Evolutionary conservation across 1,140 invertebrate species (phyloP), one percentile per base, ranked within the genome.

Genomic region (Drosophila bocqueti): DNA sequence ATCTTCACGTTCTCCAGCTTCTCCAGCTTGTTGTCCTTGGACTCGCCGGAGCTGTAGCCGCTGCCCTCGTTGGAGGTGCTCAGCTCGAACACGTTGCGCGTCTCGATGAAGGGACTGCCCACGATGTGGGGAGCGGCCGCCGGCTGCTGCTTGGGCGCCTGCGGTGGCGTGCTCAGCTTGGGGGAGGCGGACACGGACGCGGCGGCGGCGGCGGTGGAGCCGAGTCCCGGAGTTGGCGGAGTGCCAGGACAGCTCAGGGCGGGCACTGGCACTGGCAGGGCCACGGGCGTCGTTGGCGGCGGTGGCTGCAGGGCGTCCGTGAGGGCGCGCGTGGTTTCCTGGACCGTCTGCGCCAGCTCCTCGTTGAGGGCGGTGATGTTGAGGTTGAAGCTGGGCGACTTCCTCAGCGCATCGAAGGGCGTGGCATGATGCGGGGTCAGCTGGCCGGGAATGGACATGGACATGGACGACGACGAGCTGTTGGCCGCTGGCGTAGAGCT

Each of bases 101-200:
- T 92, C 50, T 94, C 94, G 46, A 94, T 93, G 9, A 94, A 93
- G 1, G 94, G 94, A 78, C 94, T 94, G 4, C 91, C 91, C 3
- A 82, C 87, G 18, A 86, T 54, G 65, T 61, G 49, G 10, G 29
- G 42, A 18, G 52, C 40, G 0, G 66, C 40, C 0, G 66, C 40
- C 0, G 38, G 76, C 11, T 74, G 76, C 11, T 74, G 54, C 46
- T 79, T 86, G 0, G 75, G 29, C 13, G 24, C 49, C 18, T 71
- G 65, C 0, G 85, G 84, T 2, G 84, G 84, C 9, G 84, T 87
- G 31, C 57, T 89, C 9, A 89, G 45, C 26, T 89, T 87, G 34
- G 84, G 76, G 0, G 69, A 76, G 0, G 61, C 57, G 11, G 58
- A 16, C 46, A 73, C 73, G 11, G 58, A 16, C 46, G 69, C 73